phyloP scores from a whole-genome alignment of 2,888 invertebrate genomes.

The Cheilosia vulpina region DNA sequence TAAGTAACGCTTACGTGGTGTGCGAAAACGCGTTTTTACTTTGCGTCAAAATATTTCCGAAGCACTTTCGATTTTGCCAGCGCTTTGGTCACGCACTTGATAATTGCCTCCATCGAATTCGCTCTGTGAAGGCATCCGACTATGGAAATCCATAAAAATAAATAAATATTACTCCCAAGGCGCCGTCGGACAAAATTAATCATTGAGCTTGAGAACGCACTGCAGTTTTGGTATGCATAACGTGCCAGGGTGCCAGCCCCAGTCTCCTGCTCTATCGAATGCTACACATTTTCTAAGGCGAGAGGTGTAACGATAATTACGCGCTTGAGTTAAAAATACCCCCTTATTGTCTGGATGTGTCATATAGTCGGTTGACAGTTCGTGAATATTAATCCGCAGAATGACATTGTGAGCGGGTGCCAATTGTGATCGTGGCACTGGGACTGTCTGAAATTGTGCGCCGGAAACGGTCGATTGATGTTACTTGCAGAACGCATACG shows the following conservation, averaged over 20 bases:
- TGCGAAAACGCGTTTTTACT: constrained; percentile 71
- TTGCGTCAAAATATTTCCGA: constrained; percentile 67
- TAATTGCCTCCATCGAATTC: constrained; percentile 34
- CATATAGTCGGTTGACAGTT: constrained; percentile 48
- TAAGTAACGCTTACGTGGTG: constrained; percentile 40
- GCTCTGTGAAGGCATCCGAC: constrained; percentile 21
- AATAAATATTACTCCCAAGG: constrained; percentile 45
- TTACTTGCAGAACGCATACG: constrained; percentile 44
- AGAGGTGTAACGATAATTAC: constrained; percentile 54
- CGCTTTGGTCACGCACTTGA: constrained; percentile 61
- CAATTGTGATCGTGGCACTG: constrained; percentile 39
- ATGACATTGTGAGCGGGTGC: constrained; percentile 72
- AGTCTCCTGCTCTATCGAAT: constrained; percentile 35
- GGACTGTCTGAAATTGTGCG: constrained; percentile 40
- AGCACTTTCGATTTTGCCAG: constrained; percentile 67
- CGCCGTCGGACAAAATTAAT: constrained; percentile 55
- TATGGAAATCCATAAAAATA: constrained; percentile 44
- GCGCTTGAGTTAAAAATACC: constrained; percentile 51
- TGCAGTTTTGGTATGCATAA: constrained; percentile 56
- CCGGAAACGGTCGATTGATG: constrained; percentile 58
- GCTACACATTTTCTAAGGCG: constrained; percentile 65
- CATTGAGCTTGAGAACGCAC: constrained; percentile 36
- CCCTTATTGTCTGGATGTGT: constrained; percentile 59
- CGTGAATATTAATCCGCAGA: constrained; percentile 65
- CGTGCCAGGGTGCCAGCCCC: constrained; percentile 14